phyloP scores from a whole-genome alignment of 2,888 invertebrate species.

The Harpalus rufipes region DNA sequence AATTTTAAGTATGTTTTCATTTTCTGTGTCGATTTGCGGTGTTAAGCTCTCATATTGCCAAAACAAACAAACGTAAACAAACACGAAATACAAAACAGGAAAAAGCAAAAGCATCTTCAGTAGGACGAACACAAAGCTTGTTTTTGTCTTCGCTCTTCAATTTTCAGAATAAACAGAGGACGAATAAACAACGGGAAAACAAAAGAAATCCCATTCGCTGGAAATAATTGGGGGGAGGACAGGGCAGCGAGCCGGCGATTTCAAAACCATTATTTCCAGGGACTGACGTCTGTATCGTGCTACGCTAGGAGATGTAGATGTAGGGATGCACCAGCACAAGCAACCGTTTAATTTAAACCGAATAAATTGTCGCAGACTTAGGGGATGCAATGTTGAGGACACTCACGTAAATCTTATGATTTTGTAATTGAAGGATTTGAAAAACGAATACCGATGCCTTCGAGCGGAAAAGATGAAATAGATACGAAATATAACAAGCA shows the following conservation, averaged over 20 bases:
- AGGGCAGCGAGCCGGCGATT: conserved; percentile 52
- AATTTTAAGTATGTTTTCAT: conserved; percentile 18
- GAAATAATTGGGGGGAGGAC: conserved; percentile 62
- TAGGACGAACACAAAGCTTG: conserved; percentile 5
- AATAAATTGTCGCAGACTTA: conserved; percentile 46
- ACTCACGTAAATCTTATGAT: conserved; percentile 50
- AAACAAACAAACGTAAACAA: conserved; percentile 42
- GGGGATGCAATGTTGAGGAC: neutral
- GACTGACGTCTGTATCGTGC: conserved; percentile 40
- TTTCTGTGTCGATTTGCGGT: conserved; percentile 9
- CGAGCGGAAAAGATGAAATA: neutral
- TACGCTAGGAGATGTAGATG: neutral
- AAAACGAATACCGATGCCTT: neutral
- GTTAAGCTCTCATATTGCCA: conserved; percentile 19
- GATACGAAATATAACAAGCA: neutral
- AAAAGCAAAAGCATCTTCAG: conserved; percentile 8
- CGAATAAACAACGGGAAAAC: conserved; percentile 42
- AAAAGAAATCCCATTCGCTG: conserved; percentile 58
- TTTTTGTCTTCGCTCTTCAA: conserved; percentile 45
- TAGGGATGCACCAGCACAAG: neutral
- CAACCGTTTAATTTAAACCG: conserved; percentile 23
- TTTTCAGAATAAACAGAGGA: conserved; percentile 60
- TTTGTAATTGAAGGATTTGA: conserved; percentile 59
- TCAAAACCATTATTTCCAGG: conserved; percentile 63
- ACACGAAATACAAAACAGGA: conserved; percentile 45